phyloP scores from a whole-genome alignment of 2,888 invertebrate genomes.

The Spicauda simplicius region DNA sequence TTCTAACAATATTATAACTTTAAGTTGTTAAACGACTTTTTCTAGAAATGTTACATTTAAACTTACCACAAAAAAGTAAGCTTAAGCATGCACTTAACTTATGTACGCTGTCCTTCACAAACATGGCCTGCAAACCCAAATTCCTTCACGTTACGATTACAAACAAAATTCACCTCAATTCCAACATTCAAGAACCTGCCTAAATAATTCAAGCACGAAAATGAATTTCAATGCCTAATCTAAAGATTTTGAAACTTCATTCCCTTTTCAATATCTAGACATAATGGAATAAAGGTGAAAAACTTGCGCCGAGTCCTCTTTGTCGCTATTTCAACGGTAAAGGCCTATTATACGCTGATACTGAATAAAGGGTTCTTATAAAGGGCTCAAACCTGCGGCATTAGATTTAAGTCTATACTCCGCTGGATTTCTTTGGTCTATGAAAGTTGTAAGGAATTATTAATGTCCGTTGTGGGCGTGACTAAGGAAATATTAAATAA shows the following conservation, averaged over 20 bases:
- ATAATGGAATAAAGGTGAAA: conserved; percentile 8
- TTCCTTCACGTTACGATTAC: not conserved
- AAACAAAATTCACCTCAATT: conserved; percentile 1
- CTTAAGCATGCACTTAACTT: not conserved
- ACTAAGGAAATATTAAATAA: too few species aligned
- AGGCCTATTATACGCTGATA: not conserved
- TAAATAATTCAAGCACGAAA: not conserved
- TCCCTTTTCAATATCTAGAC: conserved; percentile 12
- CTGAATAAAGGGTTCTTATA: conserved; percentile 1
- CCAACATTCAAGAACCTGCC: not conserved
- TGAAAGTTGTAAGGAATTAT: not conserved
- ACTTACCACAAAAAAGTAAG: not conserved
- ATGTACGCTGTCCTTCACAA: conserved; percentile 1
- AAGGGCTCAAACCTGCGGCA: not conserved
- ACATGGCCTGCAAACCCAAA: conserved; percentile 1
- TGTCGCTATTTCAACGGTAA: conserved; percentile 9
- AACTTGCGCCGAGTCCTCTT: not conserved
- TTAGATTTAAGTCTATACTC: not conserved
- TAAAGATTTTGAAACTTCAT: conserved; percentile 15
- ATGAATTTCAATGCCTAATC: conserved; percentile 5
- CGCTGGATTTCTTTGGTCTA: conserved; percentile 4
- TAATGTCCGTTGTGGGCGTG: not conserved
- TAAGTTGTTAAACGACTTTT: too few species aligned
- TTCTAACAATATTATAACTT: too few species aligned
- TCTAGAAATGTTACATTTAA: too few species aligned